Evolutionary conservation across 2,888 invertebrate species (phyloP).

Genomic region (Athalia cordata): DNA sequence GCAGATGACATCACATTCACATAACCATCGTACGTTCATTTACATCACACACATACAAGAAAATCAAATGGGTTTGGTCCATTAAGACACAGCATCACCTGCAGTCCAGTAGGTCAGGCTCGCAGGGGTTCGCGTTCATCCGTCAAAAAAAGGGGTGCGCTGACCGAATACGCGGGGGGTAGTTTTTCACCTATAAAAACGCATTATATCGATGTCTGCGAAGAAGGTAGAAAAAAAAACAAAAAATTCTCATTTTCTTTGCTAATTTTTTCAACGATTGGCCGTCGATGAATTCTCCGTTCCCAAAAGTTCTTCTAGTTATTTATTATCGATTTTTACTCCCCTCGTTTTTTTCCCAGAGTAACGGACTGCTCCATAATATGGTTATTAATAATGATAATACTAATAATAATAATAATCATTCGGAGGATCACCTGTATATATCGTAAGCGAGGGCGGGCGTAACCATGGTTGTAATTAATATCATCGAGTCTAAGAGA

Average conservation of each 20-base stretch:
- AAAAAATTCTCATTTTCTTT: neutral
- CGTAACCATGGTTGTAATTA: constrained; percentile 40
- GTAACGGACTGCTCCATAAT: constrained; percentile 22
- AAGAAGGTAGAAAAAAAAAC: neutral
- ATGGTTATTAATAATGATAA: neutral
- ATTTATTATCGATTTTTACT: neutral
- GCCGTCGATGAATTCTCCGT: neutral
- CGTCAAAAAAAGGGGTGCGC: constrained; percentile 51
- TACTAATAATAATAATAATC: constrained; percentile 22
- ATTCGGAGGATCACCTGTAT: constrained; percentile 18
- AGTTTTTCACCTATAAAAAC: neutral
- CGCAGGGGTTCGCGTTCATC: constrained; percentile 56
- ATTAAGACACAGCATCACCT: constrained; percentile 56
- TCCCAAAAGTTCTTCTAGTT: neutral
- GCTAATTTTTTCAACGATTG: neutral
- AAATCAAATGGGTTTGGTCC: constrained; percentile 40
- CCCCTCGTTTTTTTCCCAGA: neutral
- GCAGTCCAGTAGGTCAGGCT: constrained; percentile 57
- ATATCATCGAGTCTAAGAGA: constrained; percentile 35
- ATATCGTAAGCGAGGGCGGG: constrained; percentile 35
- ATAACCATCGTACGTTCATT: constrained; percentile 34
- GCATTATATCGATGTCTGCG: neutral
- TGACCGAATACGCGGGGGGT: constrained; percentile 13
- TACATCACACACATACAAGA: constrained; percentile 53
- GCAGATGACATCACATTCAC: constrained; percentile 53